Base-by-base conservation (phyloP, 2,888 invertebrate species). In the Aleiodes leptofemur region DNA sequence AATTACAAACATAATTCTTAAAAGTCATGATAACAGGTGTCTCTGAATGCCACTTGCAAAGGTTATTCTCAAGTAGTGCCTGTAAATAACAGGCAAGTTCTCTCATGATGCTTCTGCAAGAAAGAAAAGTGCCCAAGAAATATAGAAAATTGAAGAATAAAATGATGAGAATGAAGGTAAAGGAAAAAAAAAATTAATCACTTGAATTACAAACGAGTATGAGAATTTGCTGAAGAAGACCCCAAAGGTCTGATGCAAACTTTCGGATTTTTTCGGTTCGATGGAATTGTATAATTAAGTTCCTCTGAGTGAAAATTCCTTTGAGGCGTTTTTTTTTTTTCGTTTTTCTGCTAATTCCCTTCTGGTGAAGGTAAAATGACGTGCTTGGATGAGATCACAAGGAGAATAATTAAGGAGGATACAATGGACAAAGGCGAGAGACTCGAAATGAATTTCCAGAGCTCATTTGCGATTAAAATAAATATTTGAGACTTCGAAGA, bases 211-310 rank as follows among this genome's bases (percentile, higher is more conserved):
- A 64, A 14, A 5, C 6, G 34, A 43, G 48, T 64, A 48, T 4
- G 64, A 61, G 48, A 64, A 64, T 48, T 48, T 23, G 43, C 3
- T 9, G 48, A 23, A 23, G 23, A 48, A 43, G 38, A 43, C 48
- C 14, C 14, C 43, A 16, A 64, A 64, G 64, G 48, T 64, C 8
- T 48, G 43, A 31, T 23, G 64, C 16, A 64, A 64, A 64, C 64
- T 64, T 64, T 64, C 43, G 43, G 43, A 64, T 64, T 64, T 64
- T 64, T 64, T 64, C 64, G 64, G 38, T 16, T 43, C 64, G 43
- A 16, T 48, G 9, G 8, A 64, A 8, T 14, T 13, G 43, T 48
- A 48, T 64, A 64, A 64, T 64, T 64, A 64, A 64, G 64, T 64
- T 23, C 48, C 64, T 16, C 43, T 43, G 64, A 43, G 64, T 7